Base-by-base conservation (phyloP, 2,797 vertebrate species). In the Delichon dasypus region DNA sequence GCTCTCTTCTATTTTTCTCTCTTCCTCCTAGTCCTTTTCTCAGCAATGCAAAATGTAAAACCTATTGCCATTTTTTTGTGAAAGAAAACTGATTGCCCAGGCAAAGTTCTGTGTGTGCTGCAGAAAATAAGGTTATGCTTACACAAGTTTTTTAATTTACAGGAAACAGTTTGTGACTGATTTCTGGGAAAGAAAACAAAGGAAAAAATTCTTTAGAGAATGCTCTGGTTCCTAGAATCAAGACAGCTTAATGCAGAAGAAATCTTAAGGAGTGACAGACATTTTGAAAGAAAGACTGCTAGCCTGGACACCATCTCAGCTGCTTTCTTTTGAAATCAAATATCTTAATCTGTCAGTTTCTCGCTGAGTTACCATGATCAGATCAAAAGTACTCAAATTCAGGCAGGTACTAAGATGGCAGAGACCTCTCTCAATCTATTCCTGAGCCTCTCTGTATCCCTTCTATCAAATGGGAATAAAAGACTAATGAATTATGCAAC, bases 171-270 rank as follows among this genome's bases (percentile, higher is more conserved):
- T 94, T 91, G 58, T 53, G 48, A 81, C 61, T 72, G 60, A 76
- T 64, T 82, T 13, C 30, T 94, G 72, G 36, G 25, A 79, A 83
- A 68, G 51, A 81, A 94, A 90, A 78, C 27, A 94, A 83, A 91
- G 16, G 15, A 47, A 50, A 57, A 89, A 60, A 4, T 88, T 55
- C 64, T 82, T 85, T 38, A 45, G 55, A 77, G 30, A 54, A 55
- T 9, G 13, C 16, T 65, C 58, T 48, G 32, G 21, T 51, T 88
- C 50, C 53, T 57, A 18, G 29, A 93, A 83, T 88, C 11, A 66
- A 62, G 78, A 66, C 15, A 80, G 11, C 30, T 74, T 76, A 77
- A 72, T 90, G 42, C 40, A 88, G 66, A 81, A 4, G 20, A 72
- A 73, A 55, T 5, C 45, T 83, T 44, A 40, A 67, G 16, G 36